Evolutionary conservation across 2,888 invertebrate species (phyloP).

Genomic region (Noctua janthe): DNA sequence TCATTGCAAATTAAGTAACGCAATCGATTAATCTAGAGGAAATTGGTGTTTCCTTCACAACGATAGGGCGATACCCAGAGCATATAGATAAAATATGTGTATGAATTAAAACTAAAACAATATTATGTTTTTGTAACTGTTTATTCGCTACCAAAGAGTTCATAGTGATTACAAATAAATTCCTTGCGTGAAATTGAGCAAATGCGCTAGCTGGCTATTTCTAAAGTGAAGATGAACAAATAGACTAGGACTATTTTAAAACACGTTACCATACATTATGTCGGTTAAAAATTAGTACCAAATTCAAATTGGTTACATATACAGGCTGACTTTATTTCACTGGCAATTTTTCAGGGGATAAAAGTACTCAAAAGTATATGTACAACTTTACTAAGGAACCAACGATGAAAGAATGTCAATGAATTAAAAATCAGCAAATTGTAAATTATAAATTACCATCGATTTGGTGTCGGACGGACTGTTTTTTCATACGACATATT

Average conservation of each 20-base stretch:
- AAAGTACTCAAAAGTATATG: background rate
- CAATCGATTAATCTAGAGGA: background rate
- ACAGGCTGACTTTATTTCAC: background rate
- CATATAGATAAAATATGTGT: background rate
- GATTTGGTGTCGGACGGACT: slow-evolving; percentile 36
- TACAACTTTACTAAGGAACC: background rate
- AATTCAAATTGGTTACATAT: background rate
- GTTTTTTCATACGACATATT: background rate
- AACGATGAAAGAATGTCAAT: background rate
- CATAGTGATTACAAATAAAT: slow-evolving; percentile 52
- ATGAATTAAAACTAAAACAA: slow-evolving; percentile 14
- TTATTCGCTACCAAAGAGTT: slow-evolving; percentile 57
- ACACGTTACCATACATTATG: slow-evolving; percentile 5
- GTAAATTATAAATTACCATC: background rate
- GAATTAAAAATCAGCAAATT: background rate
- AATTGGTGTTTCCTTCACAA: background rate
- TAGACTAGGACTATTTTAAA: slow-evolving; percentile 20
- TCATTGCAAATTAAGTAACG: background rate
- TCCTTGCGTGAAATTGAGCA: slow-evolving; percentile 57
- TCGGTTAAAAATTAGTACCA: slow-evolving; percentile 20
- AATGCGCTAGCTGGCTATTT: slow-evolving; percentile 56
- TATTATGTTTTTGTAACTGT: slow-evolving; percentile 32
- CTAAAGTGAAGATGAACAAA: slow-evolving; percentile 37
- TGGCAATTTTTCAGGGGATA: background rate
- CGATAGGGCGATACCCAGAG: background rate